Evolutionary conservation across 2,113 vertebrate genomes (phyloP), one percentile per base, ranked within the genome.

Genomic region (Pleuronectes platessa): DNA sequence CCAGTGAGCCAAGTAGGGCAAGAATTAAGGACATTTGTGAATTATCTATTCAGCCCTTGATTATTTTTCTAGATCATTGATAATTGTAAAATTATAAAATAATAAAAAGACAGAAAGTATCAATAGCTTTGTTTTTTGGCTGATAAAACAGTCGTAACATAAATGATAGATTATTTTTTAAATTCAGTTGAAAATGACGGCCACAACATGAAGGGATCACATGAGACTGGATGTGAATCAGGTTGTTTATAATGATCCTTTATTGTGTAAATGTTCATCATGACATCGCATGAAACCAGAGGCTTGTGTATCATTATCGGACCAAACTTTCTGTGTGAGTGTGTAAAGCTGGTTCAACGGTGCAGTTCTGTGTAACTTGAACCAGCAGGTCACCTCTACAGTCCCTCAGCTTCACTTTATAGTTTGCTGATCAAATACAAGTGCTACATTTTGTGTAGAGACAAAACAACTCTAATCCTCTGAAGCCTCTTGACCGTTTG

Each of bases 341-440:
- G 40, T 76, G 21, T 70, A 13, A 61, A 55, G 66, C 37, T 85
- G 74, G 71, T 74, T 67, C 20, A 17, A 78, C 84, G 83, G 83
- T 82, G 72, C 75, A 76, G 68, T 59, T 86, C 88, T 78, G 78
- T 82, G 88, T 86, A 90, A 90, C 47, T 61, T 56, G 82, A 91
- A 76, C 62, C 76, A 31, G 27, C 31, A 15, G 61, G 89, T 90
- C 86, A 88, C 88, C 85, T 31, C 31, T 31, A 31, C 6, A 63
- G 78, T 42, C 62, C 74, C 85, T 68, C 2, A 26, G 26, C 68
- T 77, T 60, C 63, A 70, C 56, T 78, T 74, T 79, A 64, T 73
- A 86, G 78, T 88, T 87, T 80, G 68, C 82, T 79, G 82, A 79
- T 86, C 79, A 86, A 83, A 89, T 66, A 89, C 71, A 89, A 87